A percentile compares a stretch with the other conserved stretches of the same genome.
These are phyloP conservation scores for Pangasius larnaudii DNA, from an alignment of 2,797 vertebrate species.

Conservation along the genomic window DNA sequence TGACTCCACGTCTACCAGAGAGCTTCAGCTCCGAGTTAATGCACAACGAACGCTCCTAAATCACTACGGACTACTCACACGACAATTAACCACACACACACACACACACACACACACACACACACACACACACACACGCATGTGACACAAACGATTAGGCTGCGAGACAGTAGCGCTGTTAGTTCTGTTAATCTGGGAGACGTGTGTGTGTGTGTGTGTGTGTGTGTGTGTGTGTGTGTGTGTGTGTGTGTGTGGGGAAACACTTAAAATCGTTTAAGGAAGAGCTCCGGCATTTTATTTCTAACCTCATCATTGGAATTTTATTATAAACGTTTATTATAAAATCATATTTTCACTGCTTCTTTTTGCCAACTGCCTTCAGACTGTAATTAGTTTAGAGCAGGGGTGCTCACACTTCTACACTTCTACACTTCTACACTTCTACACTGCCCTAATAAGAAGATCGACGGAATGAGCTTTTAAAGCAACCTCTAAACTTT, in stretches of 20 bases:
- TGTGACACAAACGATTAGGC: not conserved
- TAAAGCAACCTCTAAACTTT: too few relatives aligned
- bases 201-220: not conserved
- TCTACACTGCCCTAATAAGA: too few relatives aligned
- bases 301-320: not conserved
- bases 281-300: not conserved
- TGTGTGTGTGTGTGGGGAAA: not conserved
- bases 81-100: not conserved
- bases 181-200: not conserved
- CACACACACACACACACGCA: not conserved
- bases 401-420: too few relatives aligned
- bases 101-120: slow-evolving; percentile 1
- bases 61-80: slow-evolving; percentile 7
- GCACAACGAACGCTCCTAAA: slow-evolving; percentile 19
- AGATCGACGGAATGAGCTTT: too few relatives aligned
- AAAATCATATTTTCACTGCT: too few relatives aligned
- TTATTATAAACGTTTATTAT: not conserved
- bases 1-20: slow-evolving; percentile 63
- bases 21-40: slow-evolving; percentile 10
- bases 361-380: not conserved
- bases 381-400: not conserved
- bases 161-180: not conserved
- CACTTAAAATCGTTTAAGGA: not conserved
- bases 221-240: not conserved
- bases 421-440: too few relatives aligned